Evolutionary conservation across 2,888 invertebrate species (phyloP), one percentile per base, ranked within the genome.

Genomic region (Ametastegia equiseti): DNA sequence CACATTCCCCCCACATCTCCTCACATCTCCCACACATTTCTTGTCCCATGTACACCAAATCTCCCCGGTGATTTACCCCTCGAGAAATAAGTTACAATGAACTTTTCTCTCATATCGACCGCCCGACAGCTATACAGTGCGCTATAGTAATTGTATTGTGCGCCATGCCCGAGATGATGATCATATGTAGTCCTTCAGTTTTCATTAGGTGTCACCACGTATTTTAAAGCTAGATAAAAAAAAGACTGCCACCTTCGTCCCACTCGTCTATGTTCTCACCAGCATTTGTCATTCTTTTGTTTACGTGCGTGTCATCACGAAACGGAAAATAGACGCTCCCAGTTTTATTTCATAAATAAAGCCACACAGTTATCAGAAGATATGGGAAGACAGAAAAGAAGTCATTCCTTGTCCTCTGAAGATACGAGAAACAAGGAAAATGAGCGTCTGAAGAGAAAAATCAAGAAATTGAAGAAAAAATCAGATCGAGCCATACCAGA

Each of bases 51-150:
- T 69, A 69, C 69, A 69, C 69, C 45, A 69, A 23, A 69, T 45
- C 45, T 69, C 42, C 69, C 45, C 45, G 27, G 69, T 69, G 69
- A 45, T 69, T 69, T 45, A 69, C 45, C 69, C 69, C 65, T 65
- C 65, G 65, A n/a, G n/a, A n/a, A n/a, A n/a, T n/a, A n/a, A n/a
- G n/a, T n/a, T n/a, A n/a, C n/a, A n/a, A n/a, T n/a, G n/a, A n/a
- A n/a, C n/a, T n/a, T n/a, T n/a, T n/a, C n/a, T n/a, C n/a, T n/a
- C n/a, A n/a, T n/a, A n/a, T n/a, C n/a, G n/a, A n/a, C n/a, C n/a
- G n/a, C n/a, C n/a, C n/a, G n/a, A n/a, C n/a, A n/a, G n/a, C n/a
- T n/a, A n/a, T n/a, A n/a, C n/a, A n/a, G n/a, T n/a, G n/a, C n/a
- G n/a, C n/a, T n/a, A n/a, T n/a, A n/a, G n/a, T n/a, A 42, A 50